Conservation (phyloP, 2,113 vertebrate genomes). For the Bolborhynchus lineola region DNA sequence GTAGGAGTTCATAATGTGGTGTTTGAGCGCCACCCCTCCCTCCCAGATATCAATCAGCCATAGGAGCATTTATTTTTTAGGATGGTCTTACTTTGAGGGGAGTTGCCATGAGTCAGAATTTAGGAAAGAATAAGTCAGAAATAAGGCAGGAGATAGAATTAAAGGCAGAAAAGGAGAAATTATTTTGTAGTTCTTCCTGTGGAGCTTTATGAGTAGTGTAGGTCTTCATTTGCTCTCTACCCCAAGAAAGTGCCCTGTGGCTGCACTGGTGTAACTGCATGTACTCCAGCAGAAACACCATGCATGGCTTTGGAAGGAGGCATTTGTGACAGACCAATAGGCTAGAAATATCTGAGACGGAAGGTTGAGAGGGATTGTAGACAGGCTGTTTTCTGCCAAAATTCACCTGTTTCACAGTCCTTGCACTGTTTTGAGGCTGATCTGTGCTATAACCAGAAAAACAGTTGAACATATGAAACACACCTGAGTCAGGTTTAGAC, state of each 20-base stretch:
- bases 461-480: background rate
- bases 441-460: background rate
- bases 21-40: background rate
- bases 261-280: background rate
- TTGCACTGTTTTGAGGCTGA: background rate
- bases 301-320: background rate
- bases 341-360: background rate
- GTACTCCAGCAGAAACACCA: background rate
- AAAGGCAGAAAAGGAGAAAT: background rate
- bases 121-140: background rate
- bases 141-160: background rate
- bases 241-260: background rate
- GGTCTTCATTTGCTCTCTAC: background rate
- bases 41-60: background rate
- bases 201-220: background rate
- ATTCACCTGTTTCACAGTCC: fast-evolving
- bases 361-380: background rate
- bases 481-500: background rate
- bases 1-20: background rate
- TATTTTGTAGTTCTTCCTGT: background rate
- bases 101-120: background rate
- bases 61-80: background rate
- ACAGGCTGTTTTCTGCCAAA: background rate
- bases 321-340: background rate
- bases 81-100: background rate